Conservation (phyloP, 1,140 invertebrate species). For the Sinella curviseta region DNA sequence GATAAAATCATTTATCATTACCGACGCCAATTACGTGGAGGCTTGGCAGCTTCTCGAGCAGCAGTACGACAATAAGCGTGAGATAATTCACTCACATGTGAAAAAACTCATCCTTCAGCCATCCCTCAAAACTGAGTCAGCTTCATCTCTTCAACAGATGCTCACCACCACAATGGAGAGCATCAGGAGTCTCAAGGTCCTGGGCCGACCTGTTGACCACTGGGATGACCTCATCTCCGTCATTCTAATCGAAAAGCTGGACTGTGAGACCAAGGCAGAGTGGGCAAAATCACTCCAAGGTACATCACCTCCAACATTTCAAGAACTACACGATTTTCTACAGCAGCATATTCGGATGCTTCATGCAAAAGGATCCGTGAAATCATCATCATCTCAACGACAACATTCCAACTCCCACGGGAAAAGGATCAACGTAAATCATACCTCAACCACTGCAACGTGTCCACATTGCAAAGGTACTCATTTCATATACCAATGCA, state of each 20-base stretch:
- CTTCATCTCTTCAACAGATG: not conserved
- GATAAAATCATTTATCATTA: constrained; percentile 45
- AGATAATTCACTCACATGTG: constrained; percentile 51
- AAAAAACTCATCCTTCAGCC: constrained; percentile 48
- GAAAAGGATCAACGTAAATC: not conserved
- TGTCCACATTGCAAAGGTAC: not conserved
- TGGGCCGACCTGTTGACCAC: not conserved
- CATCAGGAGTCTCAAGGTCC: not conserved
- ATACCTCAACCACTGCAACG: not conserved
- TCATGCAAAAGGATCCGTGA: not conserved
- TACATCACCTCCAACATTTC: not conserved
- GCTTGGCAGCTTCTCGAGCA: constrained; percentile 51
- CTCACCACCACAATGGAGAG: not conserved
- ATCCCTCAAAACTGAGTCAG: constrained; percentile 30
- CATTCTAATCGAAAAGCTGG: not conserved
- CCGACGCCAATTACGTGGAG: constrained; percentile 49
- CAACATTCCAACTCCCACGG: not conserved
- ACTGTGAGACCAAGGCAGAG: not conserved
- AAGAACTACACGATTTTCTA: not conserved
- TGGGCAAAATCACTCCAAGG: not conserved
- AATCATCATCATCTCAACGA: not conserved
- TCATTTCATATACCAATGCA: not conserved
- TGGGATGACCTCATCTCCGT: not conserved
- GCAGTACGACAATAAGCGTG: constrained; percentile 50
- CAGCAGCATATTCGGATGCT: not conserved